These are phyloP conservation scores for Leptocoma aspasia DNA, from an alignment of 2,113 vertebrate species.

Conservation along the genomic window DNA sequence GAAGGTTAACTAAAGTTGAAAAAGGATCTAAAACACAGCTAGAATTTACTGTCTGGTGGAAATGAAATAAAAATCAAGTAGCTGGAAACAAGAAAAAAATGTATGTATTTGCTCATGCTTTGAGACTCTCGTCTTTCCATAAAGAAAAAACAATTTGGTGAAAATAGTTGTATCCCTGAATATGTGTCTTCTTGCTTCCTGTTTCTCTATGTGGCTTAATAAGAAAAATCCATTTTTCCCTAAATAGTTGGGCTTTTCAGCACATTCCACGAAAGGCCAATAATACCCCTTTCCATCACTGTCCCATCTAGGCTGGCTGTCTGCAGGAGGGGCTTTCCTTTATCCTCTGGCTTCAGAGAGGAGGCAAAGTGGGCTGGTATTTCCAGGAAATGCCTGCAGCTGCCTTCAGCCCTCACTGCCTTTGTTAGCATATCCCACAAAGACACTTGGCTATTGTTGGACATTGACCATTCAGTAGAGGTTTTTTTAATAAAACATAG, in stretches of 20 bases:
- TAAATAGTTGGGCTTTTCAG: neutral
- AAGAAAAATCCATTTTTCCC: neutral
- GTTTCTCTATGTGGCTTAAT: neutral
- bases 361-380: neutral
- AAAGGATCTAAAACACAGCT: slow-evolving; percentile 6
- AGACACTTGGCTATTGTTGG: neutral
- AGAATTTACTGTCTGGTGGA: slow-evolving; percentile 10
- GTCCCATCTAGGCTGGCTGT: neutral
- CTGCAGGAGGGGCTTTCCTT: neutral
- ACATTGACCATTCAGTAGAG: neutral
- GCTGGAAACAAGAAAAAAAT: neutral
- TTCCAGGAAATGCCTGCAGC: neutral
- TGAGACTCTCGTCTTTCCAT: neutral
- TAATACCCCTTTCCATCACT: neutral
- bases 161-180: neutral
- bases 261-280: neutral
- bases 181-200: neutral
- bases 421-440: neutral
- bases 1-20: slow-evolving; percentile 36
- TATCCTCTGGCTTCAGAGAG: neutral
- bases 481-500: neutral
- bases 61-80: slow-evolving; percentile 14
- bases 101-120: neutral
- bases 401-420: neutral
- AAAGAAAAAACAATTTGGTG: neutral